Conservation (phyloP, 2,888 invertebrate genomes). For the Chrysina gloriosa region DNA sequence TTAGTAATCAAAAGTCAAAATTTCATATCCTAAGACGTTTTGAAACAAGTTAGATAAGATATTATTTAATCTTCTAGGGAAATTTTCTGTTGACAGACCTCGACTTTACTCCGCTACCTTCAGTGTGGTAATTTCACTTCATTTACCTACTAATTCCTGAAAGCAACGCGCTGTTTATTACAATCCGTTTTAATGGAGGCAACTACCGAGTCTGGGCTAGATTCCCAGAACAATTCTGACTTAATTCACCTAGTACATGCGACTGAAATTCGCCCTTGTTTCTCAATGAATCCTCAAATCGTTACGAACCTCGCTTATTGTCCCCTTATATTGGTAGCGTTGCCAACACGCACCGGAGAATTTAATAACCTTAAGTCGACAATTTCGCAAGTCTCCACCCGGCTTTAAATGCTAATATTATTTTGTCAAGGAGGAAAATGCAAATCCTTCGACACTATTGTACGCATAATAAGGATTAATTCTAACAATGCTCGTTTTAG, state of each 20-base stretch:
- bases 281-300: neutral
- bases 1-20: too few relatives aligned
- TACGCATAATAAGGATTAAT: neutral
- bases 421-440: neutral
- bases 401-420: slow-evolving; percentile 9
- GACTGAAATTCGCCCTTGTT: neutral
- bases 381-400: neutral
- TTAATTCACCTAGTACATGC: neutral
- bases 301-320: neutral
- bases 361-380: slow-evolving; percentile 6
- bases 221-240: neutral
- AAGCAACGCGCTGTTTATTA: too few relatives aligned
- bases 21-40: too few relatives aligned
- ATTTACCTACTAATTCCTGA: too few relatives aligned
- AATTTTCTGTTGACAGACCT: too few relatives aligned
- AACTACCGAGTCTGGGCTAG: neutral
- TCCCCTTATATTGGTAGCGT: neutral
- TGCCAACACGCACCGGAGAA: neutral
- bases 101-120: too few relatives aligned
- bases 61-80: too few relatives aligned
- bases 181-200: too few relatives aligned
- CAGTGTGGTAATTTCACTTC: too few relatives aligned
- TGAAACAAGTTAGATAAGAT: too few relatives aligned
- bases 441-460: neutral
- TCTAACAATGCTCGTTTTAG: neutral